Base-by-base conservation (phyloP, 1,140 invertebrate genomes). In the Papilio dardanus region DNA sequence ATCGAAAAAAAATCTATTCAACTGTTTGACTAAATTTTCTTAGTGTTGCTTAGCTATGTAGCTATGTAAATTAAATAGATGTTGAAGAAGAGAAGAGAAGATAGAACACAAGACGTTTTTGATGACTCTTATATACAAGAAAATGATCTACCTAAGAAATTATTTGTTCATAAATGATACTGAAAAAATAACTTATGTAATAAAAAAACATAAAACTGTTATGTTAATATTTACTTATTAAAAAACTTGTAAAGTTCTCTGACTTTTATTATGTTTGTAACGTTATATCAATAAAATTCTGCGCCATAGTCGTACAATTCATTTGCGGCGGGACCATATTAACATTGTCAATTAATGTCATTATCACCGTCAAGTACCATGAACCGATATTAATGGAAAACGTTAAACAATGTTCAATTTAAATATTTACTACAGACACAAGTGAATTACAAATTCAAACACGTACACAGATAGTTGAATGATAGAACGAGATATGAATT, bases 331-430 rank as follows among this genome's bases (percentile, higher is more conserved):
- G 28, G 42, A 69, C 28, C 30, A n/a, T 40, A 69, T 69, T 24
- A 69, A 21, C 67, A 28, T 69, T 69, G 31, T 14, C 42, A 69
- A 69, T 42, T 42, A 69, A 69, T 69, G 67, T 69, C 10, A 69
- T 69, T 37, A 37, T 69, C 67, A 21, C 67, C 67, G 42, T 69
- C 35, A 66, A 69, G 67, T 35, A 21, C 10, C 35, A 40, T 69
- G 6, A 37, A 40, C 67, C 33, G 19, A 21, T 69, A 69, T 19
- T 19, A 24, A 40, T 24, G 21, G 67, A 40, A 69, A 69, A 69
- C 35, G 67, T 37, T 69, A 69, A 62, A 62, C 24, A 28, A 12
- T 62, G 54, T 62, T 62, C 14, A 12, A 62, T 62, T 62, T 62
- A 62, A 21, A 62, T 62, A 24, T 62, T 62, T 62, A 14, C 24